Percentiles rank a stretch among this genome's conserved stretches.
phyloP scores from a whole-genome alignment of 2,888 invertebrate genomes.

The Sericinus montela region DNA sequence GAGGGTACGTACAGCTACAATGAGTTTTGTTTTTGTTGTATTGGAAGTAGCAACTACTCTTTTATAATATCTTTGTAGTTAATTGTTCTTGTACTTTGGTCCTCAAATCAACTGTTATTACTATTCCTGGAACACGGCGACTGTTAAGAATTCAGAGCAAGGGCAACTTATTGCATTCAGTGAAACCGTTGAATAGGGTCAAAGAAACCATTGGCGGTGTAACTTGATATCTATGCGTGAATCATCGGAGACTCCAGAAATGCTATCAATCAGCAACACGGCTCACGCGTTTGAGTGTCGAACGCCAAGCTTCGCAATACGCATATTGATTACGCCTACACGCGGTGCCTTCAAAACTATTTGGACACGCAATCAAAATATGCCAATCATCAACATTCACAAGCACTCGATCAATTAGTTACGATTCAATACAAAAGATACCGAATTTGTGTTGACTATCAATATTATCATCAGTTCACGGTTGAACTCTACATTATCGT shows the following conservation, averaged over 20 bases:
- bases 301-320: conserved; percentile 43
- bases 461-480: background rate
- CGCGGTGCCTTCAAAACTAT: conserved; percentile 43
- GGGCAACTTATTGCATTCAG: conserved; percentile 61
- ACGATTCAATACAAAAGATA: conserved; percentile 18
- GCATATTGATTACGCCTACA: conserved; percentile 66
- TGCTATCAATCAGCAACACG: conserved; percentile 57
- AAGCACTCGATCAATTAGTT: conserved; percentile 29
- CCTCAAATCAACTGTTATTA: conserved; percentile 39
- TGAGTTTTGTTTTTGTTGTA: too few species aligned
- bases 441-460: conserved; percentile 1
- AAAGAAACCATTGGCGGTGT: conserved; percentile 62
- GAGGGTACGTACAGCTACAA: too few species aligned
- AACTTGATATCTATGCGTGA: conserved; percentile 61
- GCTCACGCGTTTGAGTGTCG: conserved; percentile 55
- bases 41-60: too few species aligned
- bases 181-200: conserved; percentile 66
- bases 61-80: background rate
- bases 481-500: conserved; percentile 5
- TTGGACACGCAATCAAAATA: conserved; percentile 41
- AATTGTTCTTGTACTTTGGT: conserved; percentile 10
- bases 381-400: conserved; percentile 30
- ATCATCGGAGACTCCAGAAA: conserved; percentile 63
- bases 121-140: conserved; percentile 55
- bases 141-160: conserved; percentile 63